Evolutionary conservation across 2,888 invertebrate species (phyloP).

Genomic region (Drosophila formosana): DNA sequence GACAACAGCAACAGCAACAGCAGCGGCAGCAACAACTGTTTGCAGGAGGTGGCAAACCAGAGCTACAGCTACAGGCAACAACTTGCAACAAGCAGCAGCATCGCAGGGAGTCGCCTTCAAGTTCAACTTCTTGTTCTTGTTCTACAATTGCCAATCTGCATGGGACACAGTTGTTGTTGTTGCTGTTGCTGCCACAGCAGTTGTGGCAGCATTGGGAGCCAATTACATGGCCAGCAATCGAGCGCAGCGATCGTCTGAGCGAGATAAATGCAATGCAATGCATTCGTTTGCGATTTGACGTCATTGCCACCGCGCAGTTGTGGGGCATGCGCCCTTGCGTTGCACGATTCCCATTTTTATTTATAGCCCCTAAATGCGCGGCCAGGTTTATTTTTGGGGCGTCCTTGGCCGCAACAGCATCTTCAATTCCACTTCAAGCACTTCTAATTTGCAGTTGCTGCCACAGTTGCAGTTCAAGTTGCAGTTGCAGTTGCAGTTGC

Average conservation of each 20-base stretch:
- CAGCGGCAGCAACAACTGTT: slow-evolving; percentile 27
- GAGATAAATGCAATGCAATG: slow-evolving; percentile 46
- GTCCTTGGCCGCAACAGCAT: slow-evolving; percentile 53
- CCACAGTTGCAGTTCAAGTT: slow-evolving; percentile 25
- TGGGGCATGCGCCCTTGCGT: slow-evolving; percentile 1
- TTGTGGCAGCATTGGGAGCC: no score
- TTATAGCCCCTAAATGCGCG: slow-evolving; percentile 55
- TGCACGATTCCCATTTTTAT: slow-evolving; percentile 64
- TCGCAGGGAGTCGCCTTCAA: slow-evolving; percentile 41
- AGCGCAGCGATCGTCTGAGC: slow-evolving; percentile 37
- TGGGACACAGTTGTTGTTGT: slow-evolving; percentile 29
- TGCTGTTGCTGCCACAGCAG: not conserved
- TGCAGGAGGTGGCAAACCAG: slow-evolving; percentile 1
- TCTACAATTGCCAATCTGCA: slow-evolving; percentile 68
- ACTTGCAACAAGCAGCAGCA: slow-evolving; percentile 29
- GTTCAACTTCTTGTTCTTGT: slow-evolving; percentile 45
- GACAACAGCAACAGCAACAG: slow-evolving; percentile 35
- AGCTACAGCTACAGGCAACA: slow-evolving; percentile 7
- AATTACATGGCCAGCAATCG: slow-evolving; percentile 60
- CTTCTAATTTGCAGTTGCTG: slow-evolving; percentile 15
- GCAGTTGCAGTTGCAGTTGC: slow-evolving; percentile 34
- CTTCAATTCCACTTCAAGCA: slow-evolving; percentile 12
- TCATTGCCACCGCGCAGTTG: slow-evolving; percentile 57
- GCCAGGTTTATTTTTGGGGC: slow-evolving; percentile 67
- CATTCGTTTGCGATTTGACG: slow-evolving; percentile 52